Base-by-base conservation (phyloP, 92 coral and sea anemone genomes). In the Diadumene lineata region DNA sequence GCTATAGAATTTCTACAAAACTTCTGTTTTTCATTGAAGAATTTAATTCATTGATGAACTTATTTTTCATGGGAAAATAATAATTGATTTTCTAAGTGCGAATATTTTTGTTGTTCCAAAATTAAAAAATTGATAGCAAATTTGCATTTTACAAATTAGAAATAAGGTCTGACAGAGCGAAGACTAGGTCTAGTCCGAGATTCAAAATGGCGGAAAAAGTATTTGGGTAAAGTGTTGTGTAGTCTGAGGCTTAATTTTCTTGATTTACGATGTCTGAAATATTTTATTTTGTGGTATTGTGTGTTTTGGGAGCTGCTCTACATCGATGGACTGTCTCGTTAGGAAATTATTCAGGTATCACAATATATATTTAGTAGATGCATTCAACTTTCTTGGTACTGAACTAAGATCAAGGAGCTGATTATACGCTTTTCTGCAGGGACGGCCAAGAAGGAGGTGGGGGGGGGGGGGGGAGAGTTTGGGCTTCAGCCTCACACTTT, bases 301-400 rank as follows among this genome's bases (percentile, higher is more conserved):
- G 90, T 34, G 77, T 89, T 51, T 73, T 94, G 21, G 82, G 82
- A 19, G 84, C 94, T 25, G 58, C 87, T 64, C 61, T 92, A 24
- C 87, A 84, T 15, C 91, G 98, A 29, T 94, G 98, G 90, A 72
- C 94, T 70, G 96, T 94, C 32, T 94, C 98, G 16, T 68, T 94
- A n/a, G 84, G 93, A 26, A 82, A 92, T 22, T 94, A 94, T 78
- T 91, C 98, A 23, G 98, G 98, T 92, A 75, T 38, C n/a, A n/a
- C n/a, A n/a, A n/a, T n/a, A n/a, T n/a, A n/a, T n/a, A n/a, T n/a
- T n/a, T n/a, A n/a, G n/a, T n/a, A n/a, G n/a, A n/a, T n/a, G n/a
- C n/a, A n/a, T n/a, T n/a, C n/a, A n/a, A n/a, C n/a, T n/a, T n/a
- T n/a, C n/a, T n/a, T n/a, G n/a, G n/a, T n/a, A n/a, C n/a, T n/a